Percentiles rank a stretch among this genome's conserved stretches.
Conservation (phyloP, 37 sponge, comb jelly and placozoan species). For the Ianthella basta region DNA sequence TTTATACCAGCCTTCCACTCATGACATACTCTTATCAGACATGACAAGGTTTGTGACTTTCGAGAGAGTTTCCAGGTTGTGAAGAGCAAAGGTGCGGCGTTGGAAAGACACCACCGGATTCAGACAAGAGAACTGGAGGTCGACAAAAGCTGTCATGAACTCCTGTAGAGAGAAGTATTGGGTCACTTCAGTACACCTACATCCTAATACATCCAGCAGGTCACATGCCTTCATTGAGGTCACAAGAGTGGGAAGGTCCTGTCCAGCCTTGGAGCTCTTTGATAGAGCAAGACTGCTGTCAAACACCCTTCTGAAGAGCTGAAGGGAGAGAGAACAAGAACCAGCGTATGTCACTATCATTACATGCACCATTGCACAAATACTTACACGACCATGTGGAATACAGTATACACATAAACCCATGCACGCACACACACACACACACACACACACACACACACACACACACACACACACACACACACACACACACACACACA, state of each 20-base stretch:
- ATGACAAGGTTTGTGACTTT: slow-evolving; percentile 4
- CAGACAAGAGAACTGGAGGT: slow-evolving; percentile 50
- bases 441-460: slow-evolving; percentile 36
- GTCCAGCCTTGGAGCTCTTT: neutral
- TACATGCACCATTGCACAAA: neutral
- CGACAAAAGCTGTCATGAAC: slow-evolving; percentile 44
- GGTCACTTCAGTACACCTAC: neutral
- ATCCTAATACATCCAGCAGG: no score
- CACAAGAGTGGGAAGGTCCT: neutral
- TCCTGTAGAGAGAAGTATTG: slow-evolving; percentile 29
- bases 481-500: slow-evolving; percentile 37
- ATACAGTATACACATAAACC: neutral
- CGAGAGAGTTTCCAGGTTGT: slow-evolving; percentile 37
- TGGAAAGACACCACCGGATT: slow-evolving; percentile 73
- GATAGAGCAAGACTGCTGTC: slow-evolving; percentile 17
- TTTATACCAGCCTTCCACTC: no score
- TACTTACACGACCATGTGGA: neutral
- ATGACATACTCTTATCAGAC: slow-evolving; percentile 7
- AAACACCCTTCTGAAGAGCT: slow-evolving; percentile 22
- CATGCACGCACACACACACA: slow-evolving; percentile 33
- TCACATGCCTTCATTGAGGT: neutral
- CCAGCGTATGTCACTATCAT: neutral
- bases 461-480: slow-evolving; percentile 35
- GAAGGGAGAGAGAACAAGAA: neutral
- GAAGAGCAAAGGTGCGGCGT: slow-evolving; percentile 60